Base-by-base conservation (phyloP, 2,888 invertebrate genomes). In the Priocnemis perturbator region DNA sequence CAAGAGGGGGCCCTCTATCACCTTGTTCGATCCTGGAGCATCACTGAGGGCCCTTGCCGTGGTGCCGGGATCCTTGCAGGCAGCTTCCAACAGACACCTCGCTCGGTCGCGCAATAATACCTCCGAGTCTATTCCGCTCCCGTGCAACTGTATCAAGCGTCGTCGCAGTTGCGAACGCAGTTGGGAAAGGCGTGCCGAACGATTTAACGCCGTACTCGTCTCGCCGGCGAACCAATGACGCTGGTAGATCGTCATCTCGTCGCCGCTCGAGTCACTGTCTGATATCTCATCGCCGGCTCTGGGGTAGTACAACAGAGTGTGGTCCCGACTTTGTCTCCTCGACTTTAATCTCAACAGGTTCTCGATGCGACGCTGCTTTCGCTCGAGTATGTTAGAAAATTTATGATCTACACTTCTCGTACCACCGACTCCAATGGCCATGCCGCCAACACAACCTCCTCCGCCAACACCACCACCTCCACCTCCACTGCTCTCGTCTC, bases 101-200 rank as follows among this genome's bases (percentile, higher is more conserved):
- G 88, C 82, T 60, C 85, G 82, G 21, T 86, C 81, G 15, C 84
- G 83, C 21, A 88, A 64, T 0, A 79, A 60, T 15, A 60, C 62
- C 63, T 88, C 85, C 0, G 88, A 83, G 23, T 87, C 86, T 3
- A 81, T 69, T 7, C 86, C 89, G 55, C 87, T 85, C 55, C 84
- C 85, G 66, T 86, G 86, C 15, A 90, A 77, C 64, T 92, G 92
- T 20, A 89, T 87, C 62, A 91, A 89, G 78, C 90, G 89, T 23
- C 91, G 86, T 11, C 91, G 89, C 26, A 91, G 76, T 73, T 91
- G 90, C 4, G 87, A 86, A 3, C 87, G 86, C 11, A 89, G 64
- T 60, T 88, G 88, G 0, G 87, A 83, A 7, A 90, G 77, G 19
- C 89, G 82, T 14, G 85, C 82, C 1, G 89, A 85, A 44, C 90